Percentiles rank a stretch among this genome's conserved stretches.
phyloP scores from a whole-genome alignment of 2,888 invertebrate genomes.

The Branchellion lobata region DNA sequence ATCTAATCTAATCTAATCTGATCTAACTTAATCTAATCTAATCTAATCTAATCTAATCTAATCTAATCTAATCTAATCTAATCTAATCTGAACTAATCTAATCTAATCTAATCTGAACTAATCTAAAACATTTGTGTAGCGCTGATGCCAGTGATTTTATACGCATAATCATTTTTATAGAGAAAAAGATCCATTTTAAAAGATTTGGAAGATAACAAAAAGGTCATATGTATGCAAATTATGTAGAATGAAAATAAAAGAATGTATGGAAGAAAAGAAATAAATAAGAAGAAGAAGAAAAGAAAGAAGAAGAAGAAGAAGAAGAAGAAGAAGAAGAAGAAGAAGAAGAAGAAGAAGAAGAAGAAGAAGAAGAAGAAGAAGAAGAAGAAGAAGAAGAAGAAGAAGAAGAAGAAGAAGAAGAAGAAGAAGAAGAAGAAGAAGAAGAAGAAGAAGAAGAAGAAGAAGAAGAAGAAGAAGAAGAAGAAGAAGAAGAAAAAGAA shows the following conservation, averaged over 20 bases:
- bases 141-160: too few species aligned
- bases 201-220: neutral
- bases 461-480: neutral
- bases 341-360: neutral
- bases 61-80: too few species aligned
- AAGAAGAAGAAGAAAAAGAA: neutral
- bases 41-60: too few species aligned
- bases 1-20: too few species aligned
- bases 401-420: neutral
- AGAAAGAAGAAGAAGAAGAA: neutral
- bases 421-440: neutral
- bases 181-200: neutral
- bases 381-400: neutral
- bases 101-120: too few species aligned
- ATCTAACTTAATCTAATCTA: too few species aligned
- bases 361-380: neutral
- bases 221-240: neutral
- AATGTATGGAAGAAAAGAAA: too few species aligned
- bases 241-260: neutral
- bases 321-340: neutral
- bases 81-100: too few species aligned
- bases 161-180: neutral
- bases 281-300: too few species aligned
- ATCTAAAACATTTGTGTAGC: too few species aligned
- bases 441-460: neutral